Conservation (phyloP, 2,113 vertebrate genomes). For the Cebus imitator region DNA sequence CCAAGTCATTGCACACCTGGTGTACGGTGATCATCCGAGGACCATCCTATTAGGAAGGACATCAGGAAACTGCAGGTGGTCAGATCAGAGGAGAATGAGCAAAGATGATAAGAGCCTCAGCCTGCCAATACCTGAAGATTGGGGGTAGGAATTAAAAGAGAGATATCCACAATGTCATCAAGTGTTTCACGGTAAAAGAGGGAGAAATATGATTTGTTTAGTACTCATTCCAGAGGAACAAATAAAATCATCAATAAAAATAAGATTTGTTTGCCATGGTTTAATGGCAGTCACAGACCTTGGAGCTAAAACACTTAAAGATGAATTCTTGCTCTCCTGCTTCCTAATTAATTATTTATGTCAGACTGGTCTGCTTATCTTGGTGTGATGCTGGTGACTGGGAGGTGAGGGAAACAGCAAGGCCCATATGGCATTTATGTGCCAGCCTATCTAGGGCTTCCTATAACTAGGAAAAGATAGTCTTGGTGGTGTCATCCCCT, state of each 20-base stretch:
- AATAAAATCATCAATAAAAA: slow-evolving; percentile 51
- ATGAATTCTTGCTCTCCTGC: neutral
- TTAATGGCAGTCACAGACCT: slow-evolving; percentile 22
- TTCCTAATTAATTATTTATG: slow-evolving; percentile 26
- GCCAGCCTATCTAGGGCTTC: neutral
- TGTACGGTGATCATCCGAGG: neutral
- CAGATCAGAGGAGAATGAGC: neutral
- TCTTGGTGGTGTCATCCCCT: neutral
- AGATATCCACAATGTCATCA: neutral
- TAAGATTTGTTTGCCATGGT: neutral
- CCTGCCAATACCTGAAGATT: neutral
- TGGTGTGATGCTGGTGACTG: neutral
- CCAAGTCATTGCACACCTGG: neutral
- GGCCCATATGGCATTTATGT: neutral
- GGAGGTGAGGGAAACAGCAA: neutral
- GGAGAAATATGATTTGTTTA: neutral
- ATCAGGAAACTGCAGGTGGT: neutral
- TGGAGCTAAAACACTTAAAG: slow-evolving; percentile 10
- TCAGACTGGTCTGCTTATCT: neutral
- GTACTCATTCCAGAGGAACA: slow-evolving; percentile 20
- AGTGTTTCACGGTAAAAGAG: neutral
- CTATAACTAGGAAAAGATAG: neutral
- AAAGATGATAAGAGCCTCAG: neutral
- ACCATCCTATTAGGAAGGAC: neutral
- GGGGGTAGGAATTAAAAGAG: neutral